These are phyloP conservation scores for Drosophila eohydei DNA, from an alignment of 2,888 invertebrate species.

Conservation along the genomic window DNA sequence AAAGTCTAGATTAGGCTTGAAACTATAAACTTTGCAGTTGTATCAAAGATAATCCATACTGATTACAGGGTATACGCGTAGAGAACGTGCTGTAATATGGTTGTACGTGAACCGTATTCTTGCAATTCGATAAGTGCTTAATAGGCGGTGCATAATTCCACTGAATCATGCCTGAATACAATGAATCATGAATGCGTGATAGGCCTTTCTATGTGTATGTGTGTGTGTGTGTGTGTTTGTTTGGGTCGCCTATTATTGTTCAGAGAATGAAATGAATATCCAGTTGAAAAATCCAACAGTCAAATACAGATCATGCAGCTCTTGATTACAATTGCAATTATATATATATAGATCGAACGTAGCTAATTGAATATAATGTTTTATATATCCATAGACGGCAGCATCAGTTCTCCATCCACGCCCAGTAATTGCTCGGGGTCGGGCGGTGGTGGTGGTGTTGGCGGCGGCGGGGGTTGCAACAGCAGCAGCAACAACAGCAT, in stretches of 20 bases:
- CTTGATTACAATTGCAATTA: constrained; percentile 1
- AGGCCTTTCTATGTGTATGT: background rate
- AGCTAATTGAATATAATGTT: background rate
- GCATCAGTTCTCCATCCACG: constrained; percentile 84
- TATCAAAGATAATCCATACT: background rate
- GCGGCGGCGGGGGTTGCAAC: constrained; percentile 39
- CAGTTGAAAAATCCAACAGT: constrained; percentile 5
- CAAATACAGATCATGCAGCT: constrained; percentile 4
- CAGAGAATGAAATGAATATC: constrained; percentile 1
- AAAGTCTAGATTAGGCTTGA: background rate
- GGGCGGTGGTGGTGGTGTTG: constrained; percentile 21
- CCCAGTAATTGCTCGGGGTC: constrained; percentile 74
- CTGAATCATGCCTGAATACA: constrained; percentile 24
- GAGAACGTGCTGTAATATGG: constrained; percentile 1
- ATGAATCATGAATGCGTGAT: constrained; percentile 29
- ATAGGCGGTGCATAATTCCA: constrained; percentile 3
- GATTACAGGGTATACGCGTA: constrained; percentile 5
- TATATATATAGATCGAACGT: background rate
- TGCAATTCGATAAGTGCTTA: constrained; percentile 8
- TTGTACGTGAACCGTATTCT: constrained; percentile 7
- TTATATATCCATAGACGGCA: constrained; percentile 73
- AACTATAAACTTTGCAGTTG: background rate
- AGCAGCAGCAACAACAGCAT: constrained; percentile 63
- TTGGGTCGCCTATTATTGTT: constrained; percentile 11
- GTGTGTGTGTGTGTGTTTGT: background rate